Base-by-base conservation (phyloP, 2,797 vertebrate genomes). In the Pangasius larnaudii region DNA sequence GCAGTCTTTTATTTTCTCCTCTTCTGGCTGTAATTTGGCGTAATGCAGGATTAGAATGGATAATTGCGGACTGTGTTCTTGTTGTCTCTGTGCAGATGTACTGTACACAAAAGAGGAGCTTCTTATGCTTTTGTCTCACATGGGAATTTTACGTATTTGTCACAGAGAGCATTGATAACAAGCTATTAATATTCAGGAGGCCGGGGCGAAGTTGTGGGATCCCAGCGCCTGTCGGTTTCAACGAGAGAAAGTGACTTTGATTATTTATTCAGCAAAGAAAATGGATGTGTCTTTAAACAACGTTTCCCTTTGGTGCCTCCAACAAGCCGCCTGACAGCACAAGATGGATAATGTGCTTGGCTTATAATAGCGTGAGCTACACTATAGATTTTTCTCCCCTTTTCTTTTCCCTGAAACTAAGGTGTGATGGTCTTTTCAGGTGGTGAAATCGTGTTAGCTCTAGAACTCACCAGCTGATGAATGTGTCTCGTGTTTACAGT, bases 141-240 rank as follows among this genome's bases (percentile, higher is more conserved):
- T 92, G 67, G 90, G 91, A 79, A 91, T 92, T 93, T 92, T 93
- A 88, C 91, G 90, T 92, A 90, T 94, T 91, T 91, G 77, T 51
- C 89, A 94, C 92, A 95, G 93, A 94, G 93, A 92, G 94, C 94
- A 95, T 93, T 92, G 88, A 93, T 95, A 95, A 96, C 93, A 91
- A 89, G 16, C 69, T 87, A 93, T 95, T 96, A 94, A 94, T 95
- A 94, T 96, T 95, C 91, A 94, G 94, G 90, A 92, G 83, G 92
- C 92, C 91, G 84, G 53, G 89, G 84, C 90, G 90, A 90, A 90
- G 92, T 83, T 61, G 86, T 67, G 78, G 91, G 90, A 94, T 92
- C 90, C 90, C 74, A n/a, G 86, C 78, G 91, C 89, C 91, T 93
- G 94, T 94, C 94, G 92, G 90, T n/a, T 71, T 91, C 91, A 92